phyloP scores from a whole-genome alignment of 2,797 vertebrate species.

The Falco naumanni region DNA sequence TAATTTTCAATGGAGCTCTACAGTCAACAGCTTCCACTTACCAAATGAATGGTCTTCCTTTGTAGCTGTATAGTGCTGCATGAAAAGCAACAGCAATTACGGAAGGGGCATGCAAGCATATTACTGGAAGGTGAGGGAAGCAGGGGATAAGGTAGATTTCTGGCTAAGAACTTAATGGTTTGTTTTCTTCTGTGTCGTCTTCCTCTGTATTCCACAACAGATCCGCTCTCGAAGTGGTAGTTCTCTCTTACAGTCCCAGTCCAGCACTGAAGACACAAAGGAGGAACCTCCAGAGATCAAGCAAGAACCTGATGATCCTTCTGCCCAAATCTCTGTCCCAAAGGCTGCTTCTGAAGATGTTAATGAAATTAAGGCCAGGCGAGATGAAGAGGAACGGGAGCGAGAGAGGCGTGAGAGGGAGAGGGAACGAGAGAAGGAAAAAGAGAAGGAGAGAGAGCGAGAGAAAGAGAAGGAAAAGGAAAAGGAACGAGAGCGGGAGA shows the following conservation, averaged over 20 bases:
- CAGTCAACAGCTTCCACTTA: not conserved
- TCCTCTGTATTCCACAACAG: conserved; percentile 63
- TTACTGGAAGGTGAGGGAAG: not conserved
- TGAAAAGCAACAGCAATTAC: not conserved
- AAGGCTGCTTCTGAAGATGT: conserved; percentile 73
- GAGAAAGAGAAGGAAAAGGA: conserved; percentile 73
- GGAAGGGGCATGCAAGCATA: not conserved
- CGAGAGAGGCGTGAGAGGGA: conserved; percentile 82
- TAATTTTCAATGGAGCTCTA: not conserved
- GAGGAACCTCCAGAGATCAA: conserved; percentile 88
- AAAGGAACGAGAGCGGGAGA: conserved; percentile 77
- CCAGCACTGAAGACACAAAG: conserved; percentile 91
- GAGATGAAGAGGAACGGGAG: conserved; percentile 82
- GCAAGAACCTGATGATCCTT: conserved; percentile 85
- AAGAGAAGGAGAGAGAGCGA: conserved; percentile 79
- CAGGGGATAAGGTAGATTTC: not conserved
- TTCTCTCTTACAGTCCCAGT: conserved; percentile 89
- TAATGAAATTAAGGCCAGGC: conserved; percentile 71
- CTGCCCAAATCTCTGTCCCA: conserved; percentile 35
- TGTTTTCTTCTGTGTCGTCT: not conserved
- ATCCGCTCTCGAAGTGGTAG: conserved; percentile 87
- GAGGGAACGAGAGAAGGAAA: conserved; percentile 87
- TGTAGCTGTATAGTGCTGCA: not conserved
- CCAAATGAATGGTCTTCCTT: not conserved
- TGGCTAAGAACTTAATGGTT: not conserved